Evolutionary conservation across 2,888 invertebrate species (phyloP).

Genomic region (Saturnia japonica): DNA sequence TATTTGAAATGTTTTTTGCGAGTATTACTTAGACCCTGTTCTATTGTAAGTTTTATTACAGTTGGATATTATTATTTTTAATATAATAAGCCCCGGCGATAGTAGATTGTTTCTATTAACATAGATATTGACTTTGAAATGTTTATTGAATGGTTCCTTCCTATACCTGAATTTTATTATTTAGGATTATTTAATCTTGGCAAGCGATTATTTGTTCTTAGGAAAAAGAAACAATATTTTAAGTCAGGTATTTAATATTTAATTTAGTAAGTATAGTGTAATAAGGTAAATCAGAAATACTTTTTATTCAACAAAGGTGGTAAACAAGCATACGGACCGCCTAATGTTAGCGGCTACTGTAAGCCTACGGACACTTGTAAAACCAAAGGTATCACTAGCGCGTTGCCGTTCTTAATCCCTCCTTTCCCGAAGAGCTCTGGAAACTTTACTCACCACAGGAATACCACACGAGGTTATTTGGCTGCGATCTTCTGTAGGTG

Average conservation of each 20-base stretch:
- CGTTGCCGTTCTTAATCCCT: no score
- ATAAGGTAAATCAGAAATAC: no score
- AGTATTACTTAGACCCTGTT: slow-evolving; percentile 39
- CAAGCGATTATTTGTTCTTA: not conserved
- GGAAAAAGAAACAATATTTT: not conserved
- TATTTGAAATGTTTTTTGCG: slow-evolving; percentile 60
- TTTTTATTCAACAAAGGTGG: no score
- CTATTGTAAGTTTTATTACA: slow-evolving; percentile 68
- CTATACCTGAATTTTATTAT: slow-evolving; percentile 33
- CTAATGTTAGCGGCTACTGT: no score
- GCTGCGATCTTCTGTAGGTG: no score
- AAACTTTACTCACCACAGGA: no score
- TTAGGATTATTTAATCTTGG: slow-evolving; percentile 22
- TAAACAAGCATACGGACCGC: no score
- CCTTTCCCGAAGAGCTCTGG: no score
- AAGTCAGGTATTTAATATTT: not conserved
- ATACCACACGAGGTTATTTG: no score
- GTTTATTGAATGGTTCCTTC: slow-evolving; percentile 15
- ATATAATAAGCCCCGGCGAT: slow-evolving; percentile 45
- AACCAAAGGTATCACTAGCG: no score
- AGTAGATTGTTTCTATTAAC: slow-evolving; percentile 33
- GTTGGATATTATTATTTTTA: slow-evolving; percentile 52
- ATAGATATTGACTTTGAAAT: slow-evolving; percentile 31
- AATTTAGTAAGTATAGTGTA: no score
- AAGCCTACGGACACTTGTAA: no score